phyloP scores from a whole-genome alignment of 1,140 invertebrate genomes.

The Calycopis cecrops region DNA sequence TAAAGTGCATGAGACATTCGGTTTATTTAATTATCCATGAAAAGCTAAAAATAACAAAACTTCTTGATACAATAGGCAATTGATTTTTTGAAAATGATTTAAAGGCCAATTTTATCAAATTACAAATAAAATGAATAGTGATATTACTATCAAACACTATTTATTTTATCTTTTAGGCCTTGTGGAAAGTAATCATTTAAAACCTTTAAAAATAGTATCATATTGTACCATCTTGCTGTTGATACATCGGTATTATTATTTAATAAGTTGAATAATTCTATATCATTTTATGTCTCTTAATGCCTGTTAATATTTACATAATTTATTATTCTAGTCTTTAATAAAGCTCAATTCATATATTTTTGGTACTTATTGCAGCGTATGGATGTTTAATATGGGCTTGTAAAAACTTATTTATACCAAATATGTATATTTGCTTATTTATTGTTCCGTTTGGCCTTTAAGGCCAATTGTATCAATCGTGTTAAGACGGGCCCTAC shows the following conservation, averaged over 20 bases:
- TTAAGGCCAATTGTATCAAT: neutral
- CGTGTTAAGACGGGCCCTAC: neutral
- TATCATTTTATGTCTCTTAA: slow-evolving; percentile 9
- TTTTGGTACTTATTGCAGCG: slow-evolving; percentile 27
- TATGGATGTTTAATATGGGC: neutral
- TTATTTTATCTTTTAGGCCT: too few relatives aligned
- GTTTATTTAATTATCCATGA: neutral
- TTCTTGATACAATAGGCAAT: neutral
- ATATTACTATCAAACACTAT: too few relatives aligned
- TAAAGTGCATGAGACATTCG: slow-evolving; percentile 9
- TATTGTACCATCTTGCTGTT: too few relatives aligned
- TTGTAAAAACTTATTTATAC: slow-evolving; percentile 13
- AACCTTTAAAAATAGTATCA: too few relatives aligned
- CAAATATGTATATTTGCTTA: slow-evolving; percentile 2
- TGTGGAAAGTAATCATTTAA: too few relatives aligned
- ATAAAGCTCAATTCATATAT: slow-evolving; percentile 53
- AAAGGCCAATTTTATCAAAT: too few relatives aligned
- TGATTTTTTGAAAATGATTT: too few relatives aligned
- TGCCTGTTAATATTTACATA: slow-evolving; percentile 20
- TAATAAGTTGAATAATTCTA: neutral
- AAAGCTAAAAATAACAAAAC: neutral
- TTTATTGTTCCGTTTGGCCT: slow-evolving; percentile 5
- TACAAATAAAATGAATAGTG: too few relatives aligned
- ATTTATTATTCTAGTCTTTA: slow-evolving; percentile 64
- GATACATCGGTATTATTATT: too few relatives aligned